These are phyloP conservation scores for Noctua fimbriata DNA, from an alignment of 2,888 invertebrate species.

Conservation along the genomic window DNA sequence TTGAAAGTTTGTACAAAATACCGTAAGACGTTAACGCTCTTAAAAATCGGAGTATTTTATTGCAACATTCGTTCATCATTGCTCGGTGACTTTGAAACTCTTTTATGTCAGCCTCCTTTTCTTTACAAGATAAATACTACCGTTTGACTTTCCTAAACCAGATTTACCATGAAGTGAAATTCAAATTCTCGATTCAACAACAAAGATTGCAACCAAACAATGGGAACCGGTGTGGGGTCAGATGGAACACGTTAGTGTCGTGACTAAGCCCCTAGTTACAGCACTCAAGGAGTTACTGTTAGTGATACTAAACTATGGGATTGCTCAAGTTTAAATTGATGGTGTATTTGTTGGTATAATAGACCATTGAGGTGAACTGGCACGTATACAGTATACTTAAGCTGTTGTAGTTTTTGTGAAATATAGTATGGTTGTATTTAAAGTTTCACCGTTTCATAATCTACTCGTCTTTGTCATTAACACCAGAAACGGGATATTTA, in stretches of 20 bases:
- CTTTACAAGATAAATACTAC: background rate
- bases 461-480: too few species aligned
- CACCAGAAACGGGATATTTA: too few species aligned
- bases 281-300: conserved; percentile 42
- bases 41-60: background rate
- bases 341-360: conserved; percentile 20
- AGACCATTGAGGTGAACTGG: conserved; percentile 18
- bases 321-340: conserved; percentile 53
- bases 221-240: conserved; percentile 54
- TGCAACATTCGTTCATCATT: background rate
- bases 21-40: too few species aligned
- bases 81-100: background rate
- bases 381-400: background rate
- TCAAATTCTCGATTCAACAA: conserved; percentile 33
- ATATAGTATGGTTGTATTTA: background rate
- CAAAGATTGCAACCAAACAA: conserved; percentile 44
- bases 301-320: conserved; percentile 37
- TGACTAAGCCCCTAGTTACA: conserved; percentile 58
- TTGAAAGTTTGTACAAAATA: too few species aligned
- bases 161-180: conserved; percentile 54
- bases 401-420: background rate
- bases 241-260: conserved; percentile 55
- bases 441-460: background rate
- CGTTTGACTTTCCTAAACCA: conserved; percentile 34
- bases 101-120: background rate